Evolutionary conservation across 2,888 invertebrate genomes (phyloP), one percentile per base, ranked within the genome.

Genomic region (Thymelicus acteon): DNA sequence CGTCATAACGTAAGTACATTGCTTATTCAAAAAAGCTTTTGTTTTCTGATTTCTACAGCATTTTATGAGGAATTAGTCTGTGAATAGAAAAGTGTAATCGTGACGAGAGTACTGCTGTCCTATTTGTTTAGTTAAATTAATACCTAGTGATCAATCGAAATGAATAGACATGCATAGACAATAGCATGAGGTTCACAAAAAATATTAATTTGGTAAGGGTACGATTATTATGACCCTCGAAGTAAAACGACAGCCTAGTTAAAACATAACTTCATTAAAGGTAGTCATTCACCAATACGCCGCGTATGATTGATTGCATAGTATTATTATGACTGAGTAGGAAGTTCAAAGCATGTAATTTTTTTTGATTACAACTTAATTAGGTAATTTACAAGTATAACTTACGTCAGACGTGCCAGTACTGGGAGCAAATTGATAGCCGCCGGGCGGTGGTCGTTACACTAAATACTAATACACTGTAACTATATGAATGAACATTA

Each of bases 331-430:
- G 5, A 49, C 7, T 49, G 24, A 57, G 40, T 8, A 65, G 65
- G 40, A 5, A 57, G 65, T 44, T 54, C 24, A 54, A 24, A 6
- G 24, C n/a, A 57, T 66, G 31, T 47, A 66, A 58, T 66, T 66
- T 44, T 63, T 66, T 66, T 66, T 58, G 57, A 66, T 66, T 66
- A 66, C 40, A 47, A n/a, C 57, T 31, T 24, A 66, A 66, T 66
- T 66, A 66, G 47, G 65, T 58, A 58, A 66, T 66, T 65, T 66
- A 66, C 65, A 47, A 47, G 58, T 47, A 58, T 66, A 65, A 57
- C 10, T 63, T 44, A 54, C 58, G 58, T 19, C 54, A 13, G 40
- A 19, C n/a, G 10, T 19, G 54, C 15, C 40, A 54, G 64, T 31
- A n/a, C 15, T 7, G n/a, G 37, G 40, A 39, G 40, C 24, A 37